Conservation (phyloP, 2,888 invertebrate species). For the Volucella inanis region DNA sequence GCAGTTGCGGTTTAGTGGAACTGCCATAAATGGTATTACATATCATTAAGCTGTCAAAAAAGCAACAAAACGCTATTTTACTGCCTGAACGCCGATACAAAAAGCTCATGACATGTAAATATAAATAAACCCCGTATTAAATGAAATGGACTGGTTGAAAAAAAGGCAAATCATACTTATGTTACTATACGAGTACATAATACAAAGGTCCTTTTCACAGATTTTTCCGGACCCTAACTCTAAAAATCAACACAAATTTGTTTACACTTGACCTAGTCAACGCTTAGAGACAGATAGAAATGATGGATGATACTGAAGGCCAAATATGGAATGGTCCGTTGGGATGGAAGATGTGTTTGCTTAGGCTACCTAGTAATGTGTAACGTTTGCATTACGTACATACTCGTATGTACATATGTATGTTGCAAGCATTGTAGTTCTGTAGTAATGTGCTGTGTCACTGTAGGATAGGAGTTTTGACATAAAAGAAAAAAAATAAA, state of each 20-base stretch:
- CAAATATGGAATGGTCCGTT: slow-evolving; percentile 14
- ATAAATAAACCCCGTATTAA: too few species aligned
- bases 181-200: not conserved
- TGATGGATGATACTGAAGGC: slow-evolving; percentile 21
- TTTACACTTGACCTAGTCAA: slow-evolving; percentile 6
- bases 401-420: not conserved
- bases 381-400: not conserved
- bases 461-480: too few species aligned
- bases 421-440: not conserved
- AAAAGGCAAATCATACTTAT: slow-evolving; percentile 3
- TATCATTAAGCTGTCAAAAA: slow-evolving; percentile 35
- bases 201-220: too few species aligned
- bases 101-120: not conserved
- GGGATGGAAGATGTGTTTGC: slow-evolving; percentile 26
- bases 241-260: slow-evolving; percentile 32
- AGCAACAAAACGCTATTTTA: not conserved
- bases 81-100: not conserved
- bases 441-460: too few species aligned
- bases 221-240: not conserved
- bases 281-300: not conserved
- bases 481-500: too few species aligned
- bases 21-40: not conserved
- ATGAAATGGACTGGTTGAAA: not conserved
- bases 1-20: slow-evolving; percentile 4
- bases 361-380: slow-evolving; percentile 18